These are phyloP conservation scores for Pipra filicauda DNA, from an alignment of 2,113 vertebrate genomes.

Conservation along the genomic window DNA sequence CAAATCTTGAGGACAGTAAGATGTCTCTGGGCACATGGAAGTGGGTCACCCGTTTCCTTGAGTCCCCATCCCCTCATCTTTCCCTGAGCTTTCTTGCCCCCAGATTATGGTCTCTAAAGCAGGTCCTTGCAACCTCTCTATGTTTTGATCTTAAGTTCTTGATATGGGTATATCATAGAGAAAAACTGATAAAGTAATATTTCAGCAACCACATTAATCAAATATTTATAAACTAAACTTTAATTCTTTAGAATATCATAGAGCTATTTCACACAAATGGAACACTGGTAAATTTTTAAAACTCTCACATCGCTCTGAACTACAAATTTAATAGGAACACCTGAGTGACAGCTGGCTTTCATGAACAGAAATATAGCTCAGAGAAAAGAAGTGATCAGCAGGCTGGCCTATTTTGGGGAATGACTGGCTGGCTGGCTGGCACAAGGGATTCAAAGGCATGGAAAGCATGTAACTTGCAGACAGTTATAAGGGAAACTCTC, in stretches of 20 bases:
- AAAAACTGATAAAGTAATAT: neutral
- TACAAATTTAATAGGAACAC: slow-evolving; percentile 30
- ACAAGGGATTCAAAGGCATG: neutral
- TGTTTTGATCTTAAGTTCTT: neutral
- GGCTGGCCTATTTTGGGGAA: neutral
- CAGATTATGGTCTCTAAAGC: neutral
- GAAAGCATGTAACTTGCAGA: neutral
- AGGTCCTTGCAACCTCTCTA: neutral
- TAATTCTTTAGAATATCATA: neutral
- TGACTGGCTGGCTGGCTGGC: neutral
- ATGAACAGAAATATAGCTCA: neutral
- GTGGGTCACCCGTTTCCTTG: neutral
- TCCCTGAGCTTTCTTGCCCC: neutral
- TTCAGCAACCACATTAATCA: neutral
- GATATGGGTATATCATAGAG: neutral
- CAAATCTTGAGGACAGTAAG: neutral
- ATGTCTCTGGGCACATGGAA: neutral
- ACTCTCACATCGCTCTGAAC: neutral
- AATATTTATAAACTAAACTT: slow-evolving; percentile 22
- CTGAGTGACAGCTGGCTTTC: slow-evolving; percentile 11
- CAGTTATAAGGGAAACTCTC: neutral
- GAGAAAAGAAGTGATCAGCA: neutral
- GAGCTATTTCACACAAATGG: neutral
- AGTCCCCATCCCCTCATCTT: neutral
- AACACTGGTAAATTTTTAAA: slow-evolving; percentile 28